Percentiles rank a stretch among this genome's conserved stretches.
Conservation (phyloP, 2,797 vertebrate genomes). For the Enteromius afrohamiltoni region DNA sequence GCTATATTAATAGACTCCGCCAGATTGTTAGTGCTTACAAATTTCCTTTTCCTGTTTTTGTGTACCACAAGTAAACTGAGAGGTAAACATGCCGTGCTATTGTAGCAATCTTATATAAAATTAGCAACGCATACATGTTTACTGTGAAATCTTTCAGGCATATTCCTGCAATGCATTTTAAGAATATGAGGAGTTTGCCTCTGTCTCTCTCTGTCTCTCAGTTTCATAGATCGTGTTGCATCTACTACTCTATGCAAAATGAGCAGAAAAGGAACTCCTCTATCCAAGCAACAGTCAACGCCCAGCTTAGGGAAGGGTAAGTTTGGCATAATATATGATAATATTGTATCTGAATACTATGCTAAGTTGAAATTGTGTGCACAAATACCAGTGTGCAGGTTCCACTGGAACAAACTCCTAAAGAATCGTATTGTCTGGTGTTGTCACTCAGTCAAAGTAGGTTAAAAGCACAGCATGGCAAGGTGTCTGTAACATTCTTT, state of each 20-base stretch:
- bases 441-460: conserved; percentile 6
- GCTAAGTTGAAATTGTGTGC: not conserved
- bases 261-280: conserved; percentile 61
- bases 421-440: not conserved
- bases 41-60: conserved; percentile 46
- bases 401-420: not conserved
- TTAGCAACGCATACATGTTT: not conserved
- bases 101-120: not conserved
- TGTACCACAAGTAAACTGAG: not conserved
- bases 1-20: not conserved
- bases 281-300: conserved; percentile 73
- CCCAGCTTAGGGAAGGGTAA: conserved; percentile 72
- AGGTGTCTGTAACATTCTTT: conserved; percentile 18
- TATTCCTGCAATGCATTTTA: not conserved
- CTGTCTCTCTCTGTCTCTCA: not conserved
- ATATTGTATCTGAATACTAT: not conserved
- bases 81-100: not conserved
- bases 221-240: not conserved
- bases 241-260: conserved; percentile 57
- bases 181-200: not conserved
- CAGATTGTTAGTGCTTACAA: not conserved
- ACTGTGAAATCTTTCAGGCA: not conserved
- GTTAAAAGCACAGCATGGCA: conserved; percentile 11
- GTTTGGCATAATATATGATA: conserved; percentile 30
- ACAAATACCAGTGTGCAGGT: not conserved